A percentile compares a stretch with the other conserved stretches of the same genome.
These are phyloP conservation scores for Sebastes alutus DNA, from an alignment of 2,797 vertebrate genomes.

Conservation along the genomic window DNA sequence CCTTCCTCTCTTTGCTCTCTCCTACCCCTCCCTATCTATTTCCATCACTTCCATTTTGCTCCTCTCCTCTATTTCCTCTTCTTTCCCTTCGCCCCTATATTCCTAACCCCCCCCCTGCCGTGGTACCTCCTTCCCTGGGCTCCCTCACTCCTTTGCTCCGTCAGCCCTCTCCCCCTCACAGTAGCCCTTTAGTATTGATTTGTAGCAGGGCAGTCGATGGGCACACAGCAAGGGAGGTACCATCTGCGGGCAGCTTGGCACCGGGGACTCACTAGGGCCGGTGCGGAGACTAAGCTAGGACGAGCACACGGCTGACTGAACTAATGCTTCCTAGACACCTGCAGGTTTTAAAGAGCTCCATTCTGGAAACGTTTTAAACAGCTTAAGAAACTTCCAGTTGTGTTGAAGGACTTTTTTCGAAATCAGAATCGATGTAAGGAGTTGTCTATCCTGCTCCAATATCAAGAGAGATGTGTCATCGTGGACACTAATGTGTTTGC, in stretches of 20 bases:
- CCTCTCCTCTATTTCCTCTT: neutral
- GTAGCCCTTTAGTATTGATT: constrained; percentile 39
- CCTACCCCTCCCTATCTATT: constrained; percentile 9
- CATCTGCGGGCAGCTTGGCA: constrained; percentile 48
- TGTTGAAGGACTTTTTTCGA: constrained; percentile 3
- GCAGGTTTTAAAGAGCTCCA: constrained; percentile 37
- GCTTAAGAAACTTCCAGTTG: neutral
- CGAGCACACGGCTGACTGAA: constrained; percentile 22
- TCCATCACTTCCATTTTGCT: constrained; percentile 23
- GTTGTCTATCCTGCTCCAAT: neutral
- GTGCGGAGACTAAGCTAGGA: constrained; percentile 28
- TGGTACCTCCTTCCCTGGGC: neutral
- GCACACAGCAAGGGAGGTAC: constrained; percentile 22
- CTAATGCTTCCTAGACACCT: constrained; percentile 38
- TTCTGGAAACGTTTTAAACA: constrained; percentile 37
- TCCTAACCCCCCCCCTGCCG: neutral
- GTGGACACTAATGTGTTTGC: neutral
- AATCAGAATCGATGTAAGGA: neutral
- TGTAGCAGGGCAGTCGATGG: constrained; percentile 26
- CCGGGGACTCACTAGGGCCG: constrained; percentile 4
- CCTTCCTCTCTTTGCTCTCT: constrained; percentile 1
- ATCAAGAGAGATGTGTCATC: neutral
- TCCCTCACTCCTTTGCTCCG: neutral
- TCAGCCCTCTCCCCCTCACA: constrained; percentile 9
- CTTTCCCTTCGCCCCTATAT: neutral